These are phyloP conservation scores for Nipponacmea schrenckii DNA, from an alignment of 2,888 invertebrate genomes.

Conservation along the genomic window DNA sequence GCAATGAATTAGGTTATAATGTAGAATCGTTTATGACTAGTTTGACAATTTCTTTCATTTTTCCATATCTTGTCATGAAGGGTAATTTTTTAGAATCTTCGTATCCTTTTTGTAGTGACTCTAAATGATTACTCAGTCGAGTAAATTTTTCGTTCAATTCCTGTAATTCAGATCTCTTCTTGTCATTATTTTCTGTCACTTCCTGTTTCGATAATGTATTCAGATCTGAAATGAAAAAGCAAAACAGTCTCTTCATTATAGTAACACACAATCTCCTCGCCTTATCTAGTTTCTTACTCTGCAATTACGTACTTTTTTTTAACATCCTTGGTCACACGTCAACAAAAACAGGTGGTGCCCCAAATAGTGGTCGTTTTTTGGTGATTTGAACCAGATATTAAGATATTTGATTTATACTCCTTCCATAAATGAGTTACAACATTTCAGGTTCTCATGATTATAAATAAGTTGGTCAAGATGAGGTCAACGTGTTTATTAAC, in stretches of 20 bases:
- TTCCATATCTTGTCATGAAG: constrained; percentile 20
- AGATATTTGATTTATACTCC: too few species aligned
- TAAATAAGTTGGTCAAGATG: too few species aligned
- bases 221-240: constrained; percentile 23
- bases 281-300: too few species aligned
- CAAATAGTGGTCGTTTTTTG: too few species aligned
- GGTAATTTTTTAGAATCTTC: constrained; percentile 24
- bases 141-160: constrained; percentile 29
- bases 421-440: too few species aligned
- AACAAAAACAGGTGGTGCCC: too few species aligned
- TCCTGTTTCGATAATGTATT: constrained; percentile 30
- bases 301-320: too few species aligned
- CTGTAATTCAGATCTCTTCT: constrained; percentile 26
- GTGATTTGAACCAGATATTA: too few species aligned
- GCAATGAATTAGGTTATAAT: neutral
- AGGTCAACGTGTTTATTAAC: too few species aligned
- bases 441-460: too few species aligned
- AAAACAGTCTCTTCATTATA: neutral
- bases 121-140: constrained; percentile 28
- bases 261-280: neutral
- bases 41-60: constrained; percentile 33
- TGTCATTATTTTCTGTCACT: constrained; percentile 26
- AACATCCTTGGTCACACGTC: too few species aligned
- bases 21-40: constrained; percentile 23
- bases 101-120: constrained; percentile 28